phyloP scores from a whole-genome alignment of 1,140 invertebrate genomes.

The Anthonomus grandis region DNA sequence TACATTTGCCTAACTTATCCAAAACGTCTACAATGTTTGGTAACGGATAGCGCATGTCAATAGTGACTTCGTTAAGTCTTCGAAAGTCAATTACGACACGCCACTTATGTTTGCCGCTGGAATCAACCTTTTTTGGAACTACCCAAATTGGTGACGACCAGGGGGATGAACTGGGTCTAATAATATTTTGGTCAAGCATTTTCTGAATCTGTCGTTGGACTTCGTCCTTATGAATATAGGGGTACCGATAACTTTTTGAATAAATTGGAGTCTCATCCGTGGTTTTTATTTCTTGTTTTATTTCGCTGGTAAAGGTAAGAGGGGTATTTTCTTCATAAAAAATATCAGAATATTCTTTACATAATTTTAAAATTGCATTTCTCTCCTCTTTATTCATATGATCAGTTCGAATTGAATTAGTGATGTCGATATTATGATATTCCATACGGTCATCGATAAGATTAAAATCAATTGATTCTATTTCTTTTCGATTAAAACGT shows the following conservation, averaged over 20 bases:
- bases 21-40: constrained; percentile 53
- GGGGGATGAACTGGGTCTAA: constrained; percentile 8
- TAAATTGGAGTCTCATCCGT: constrained; percentile 4
- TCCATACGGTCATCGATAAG: no score
- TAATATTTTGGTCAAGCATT: constrained; percentile 27
- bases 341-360: constrained; percentile 6
- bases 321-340: constrained; percentile 4
- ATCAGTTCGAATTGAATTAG: background rate
- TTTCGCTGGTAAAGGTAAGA: constrained; percentile 7
- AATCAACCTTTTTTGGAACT: constrained; percentile 38
- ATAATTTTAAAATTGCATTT: no score
- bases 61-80: constrained; percentile 43
- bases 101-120: no score
- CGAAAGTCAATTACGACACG: no score
- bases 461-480: no score
- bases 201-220: constrained; percentile 9
- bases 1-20: constrained; percentile 44
- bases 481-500: no score
- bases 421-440: no score
- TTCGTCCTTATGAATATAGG: constrained; percentile 4
- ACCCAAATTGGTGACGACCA: constrained; percentile 21
- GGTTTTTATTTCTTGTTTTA: background rate
- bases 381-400: constrained; percentile 1
- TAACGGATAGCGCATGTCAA: constrained; percentile 50
- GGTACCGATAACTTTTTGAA: constrained; percentile 6